Evolutionary conservation across 2,113 vertebrate species (phyloP).

Genomic region (Glareola pratincola): DNA sequence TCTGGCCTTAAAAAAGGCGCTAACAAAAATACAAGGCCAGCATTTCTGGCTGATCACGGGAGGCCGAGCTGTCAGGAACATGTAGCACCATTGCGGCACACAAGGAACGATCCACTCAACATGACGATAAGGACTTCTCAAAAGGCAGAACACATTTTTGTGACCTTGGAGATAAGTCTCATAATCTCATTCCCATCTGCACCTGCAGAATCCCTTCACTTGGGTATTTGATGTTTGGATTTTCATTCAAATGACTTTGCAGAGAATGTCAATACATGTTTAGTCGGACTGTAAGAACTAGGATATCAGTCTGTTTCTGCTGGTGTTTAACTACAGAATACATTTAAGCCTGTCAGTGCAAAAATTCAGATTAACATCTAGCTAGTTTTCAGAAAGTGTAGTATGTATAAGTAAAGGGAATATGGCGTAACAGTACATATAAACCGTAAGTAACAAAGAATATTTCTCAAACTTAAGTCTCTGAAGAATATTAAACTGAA

Average conservation of each 20-base stretch:
- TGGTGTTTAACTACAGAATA: background rate
- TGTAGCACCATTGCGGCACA: background rate
- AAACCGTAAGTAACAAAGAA: background rate
- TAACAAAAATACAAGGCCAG: background rate
- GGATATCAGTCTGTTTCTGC: background rate
- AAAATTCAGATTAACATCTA: slow-evolving; percentile 3
- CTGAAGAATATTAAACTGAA: background rate
- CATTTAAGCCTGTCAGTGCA: background rate
- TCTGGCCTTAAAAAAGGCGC: background rate
- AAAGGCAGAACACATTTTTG: background rate
- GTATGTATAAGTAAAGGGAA: background rate
- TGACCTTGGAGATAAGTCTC: slow-evolving; percentile 2
- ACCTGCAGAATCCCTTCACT: background rate
- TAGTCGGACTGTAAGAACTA: background rate
- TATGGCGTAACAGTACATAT: background rate
- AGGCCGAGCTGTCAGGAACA: background rate
- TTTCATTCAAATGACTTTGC: slow-evolving; percentile 28
- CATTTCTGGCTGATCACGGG: background rate
- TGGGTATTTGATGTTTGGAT: background rate
- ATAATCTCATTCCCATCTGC: background rate
- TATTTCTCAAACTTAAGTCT: background rate
- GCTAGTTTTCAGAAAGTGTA: background rate
- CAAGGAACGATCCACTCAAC: background rate
- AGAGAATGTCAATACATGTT: background rate
- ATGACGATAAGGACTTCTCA: background rate